A percentile compares a stretch with the other conserved stretches of the same genome.
Conservation (phyloP, 2,797 vertebrate genomes). For the Echiichthys vipera region DNA sequence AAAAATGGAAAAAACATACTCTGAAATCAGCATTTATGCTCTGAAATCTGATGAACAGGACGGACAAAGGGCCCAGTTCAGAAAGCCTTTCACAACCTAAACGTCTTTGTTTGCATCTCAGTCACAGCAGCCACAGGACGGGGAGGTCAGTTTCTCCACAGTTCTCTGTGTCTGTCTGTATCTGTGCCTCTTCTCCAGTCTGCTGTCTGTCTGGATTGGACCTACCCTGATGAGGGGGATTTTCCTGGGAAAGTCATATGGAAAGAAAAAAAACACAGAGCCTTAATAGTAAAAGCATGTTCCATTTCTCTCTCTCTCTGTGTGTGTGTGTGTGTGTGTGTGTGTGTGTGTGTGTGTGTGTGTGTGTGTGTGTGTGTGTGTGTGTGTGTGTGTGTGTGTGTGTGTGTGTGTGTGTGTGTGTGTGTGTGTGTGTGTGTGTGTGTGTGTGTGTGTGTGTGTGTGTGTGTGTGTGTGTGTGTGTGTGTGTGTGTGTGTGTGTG, state of each 20-base stretch:
- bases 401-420: conserved; percentile 48
- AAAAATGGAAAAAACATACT: conserved; percentile 12
- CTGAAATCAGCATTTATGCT: conserved; percentile 32
- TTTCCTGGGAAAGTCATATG: conserved; percentile 85
- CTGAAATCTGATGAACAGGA: conserved; percentile 32
- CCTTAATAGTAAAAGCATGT: conserved; percentile 84
- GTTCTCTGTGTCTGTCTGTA: conserved; percentile 50
- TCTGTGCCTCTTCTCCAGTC: conserved; percentile 65
- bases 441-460: conserved; percentile 19
- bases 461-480: conserved; percentile 41
- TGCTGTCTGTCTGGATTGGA: conserved; percentile 78
- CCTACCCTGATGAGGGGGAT: conserved; percentile 80
- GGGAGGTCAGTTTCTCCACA: conserved; percentile 42
- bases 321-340: conserved; percentile 19
- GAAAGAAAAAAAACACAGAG: conserved; percentile 70
- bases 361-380: conserved; percentile 16
- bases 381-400: conserved; percentile 45
- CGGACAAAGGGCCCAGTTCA: conserved; percentile 7
- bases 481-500: conserved; percentile 46
- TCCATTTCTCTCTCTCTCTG: conserved; percentile 70
- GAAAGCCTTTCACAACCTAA: conserved; percentile 37
- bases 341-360: conserved; percentile 31
- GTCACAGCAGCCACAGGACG: conserved; percentile 22
- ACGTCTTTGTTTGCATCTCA: conserved; percentile 44
- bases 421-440: conserved; percentile 31